Evolutionary conservation across 1,140 invertebrate species (phyloP).

Genomic region (Drosophila pruinosa): DNA sequence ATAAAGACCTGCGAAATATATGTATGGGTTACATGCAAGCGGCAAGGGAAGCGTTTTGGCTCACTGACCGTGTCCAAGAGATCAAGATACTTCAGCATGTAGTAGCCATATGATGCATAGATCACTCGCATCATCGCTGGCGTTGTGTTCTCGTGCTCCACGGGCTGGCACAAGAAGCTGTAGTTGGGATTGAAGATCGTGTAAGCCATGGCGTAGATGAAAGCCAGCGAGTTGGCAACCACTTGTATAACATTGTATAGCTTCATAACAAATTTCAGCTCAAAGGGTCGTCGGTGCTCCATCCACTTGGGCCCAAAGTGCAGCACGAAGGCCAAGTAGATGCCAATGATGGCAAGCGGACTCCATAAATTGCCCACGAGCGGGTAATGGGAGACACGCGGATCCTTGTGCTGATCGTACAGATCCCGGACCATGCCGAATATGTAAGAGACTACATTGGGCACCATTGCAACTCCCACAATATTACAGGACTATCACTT

Average conservation of each 20-base stretch:
- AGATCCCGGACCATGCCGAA: slow-evolving; percentile 46
- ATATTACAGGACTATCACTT: slow-evolving; percentile 5
- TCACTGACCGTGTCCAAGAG: slow-evolving; percentile 85
- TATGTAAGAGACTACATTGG: slow-evolving; percentile 50
- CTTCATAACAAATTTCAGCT: slow-evolving; percentile 88
- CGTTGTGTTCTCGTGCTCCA: slow-evolving; percentile 84
- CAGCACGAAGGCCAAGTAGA: slow-evolving; percentile 86
- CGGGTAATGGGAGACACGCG: slow-evolving; percentile 59
- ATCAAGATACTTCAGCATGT: slow-evolving; percentile 85
- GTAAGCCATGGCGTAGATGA: slow-evolving; percentile 84
- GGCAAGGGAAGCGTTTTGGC: no score
- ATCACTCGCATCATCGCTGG: slow-evolving; percentile 84
- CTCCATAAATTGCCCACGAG: slow-evolving; percentile 84
- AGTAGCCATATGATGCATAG: slow-evolving; percentile 85
- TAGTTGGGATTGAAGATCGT: slow-evolving; percentile 84
- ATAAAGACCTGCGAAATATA: slow-evolving; percentile 87
- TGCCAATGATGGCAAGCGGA: slow-evolving; percentile 84
- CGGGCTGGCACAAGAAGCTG: slow-evolving; percentile 87
- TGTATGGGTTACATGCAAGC: not conserved
- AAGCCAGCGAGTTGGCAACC: slow-evolving; percentile 86
- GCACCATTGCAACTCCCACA: slow-evolving; percentile 42
- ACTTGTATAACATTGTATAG: slow-evolving; percentile 91
- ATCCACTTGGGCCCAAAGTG: slow-evolving; percentile 88
- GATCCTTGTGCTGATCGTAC: slow-evolving; percentile 65
- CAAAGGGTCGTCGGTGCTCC: slow-evolving; percentile 88